phyloP scores from a whole-genome alignment of 2,113 vertebrate genomes.

The Oplegnathus fasciatus region DNA sequence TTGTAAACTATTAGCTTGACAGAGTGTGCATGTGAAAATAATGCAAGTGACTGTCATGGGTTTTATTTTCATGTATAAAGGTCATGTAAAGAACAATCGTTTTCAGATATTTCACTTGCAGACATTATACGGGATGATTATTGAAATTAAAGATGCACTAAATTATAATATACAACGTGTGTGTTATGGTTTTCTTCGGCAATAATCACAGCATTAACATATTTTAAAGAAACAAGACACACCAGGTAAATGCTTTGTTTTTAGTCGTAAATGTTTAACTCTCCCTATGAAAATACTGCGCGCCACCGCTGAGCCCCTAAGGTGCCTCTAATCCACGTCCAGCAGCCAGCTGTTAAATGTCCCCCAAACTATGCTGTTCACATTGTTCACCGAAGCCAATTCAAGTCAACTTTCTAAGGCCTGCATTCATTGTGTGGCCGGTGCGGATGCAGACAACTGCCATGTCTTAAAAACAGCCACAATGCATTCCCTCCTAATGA shows the following conservation, averaged over 20 bases:
- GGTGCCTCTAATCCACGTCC: constrained; percentile 82
- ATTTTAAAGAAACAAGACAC: constrained; percentile 25
- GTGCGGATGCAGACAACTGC: constrained; percentile 78
- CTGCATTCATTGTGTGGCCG: constrained; percentile 80
- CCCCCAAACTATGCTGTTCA: constrained; percentile 76
- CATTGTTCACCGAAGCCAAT: constrained; percentile 83
- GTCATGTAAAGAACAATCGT: constrained; percentile 69
- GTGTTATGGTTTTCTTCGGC: neutral
- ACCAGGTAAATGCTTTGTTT: constrained; percentile 44
- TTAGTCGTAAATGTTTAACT: constrained; percentile 36
- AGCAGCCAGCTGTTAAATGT: constrained; percentile 79
- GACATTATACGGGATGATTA: constrained; percentile 68
- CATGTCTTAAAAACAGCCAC: constrained; percentile 87
- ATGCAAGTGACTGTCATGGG: constrained; percentile 43
- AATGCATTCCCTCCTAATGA: constrained; percentile 86
- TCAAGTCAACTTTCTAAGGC: constrained; percentile 86
- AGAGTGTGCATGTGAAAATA: constrained; percentile 63
- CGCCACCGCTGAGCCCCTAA: constrained; percentile 63
- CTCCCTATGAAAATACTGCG: constrained; percentile 49
- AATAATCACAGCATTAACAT: neutral
- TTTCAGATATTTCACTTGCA: constrained; percentile 61
- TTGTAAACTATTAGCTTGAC: constrained; percentile 57
- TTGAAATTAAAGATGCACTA: constrained; percentile 78
- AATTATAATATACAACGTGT: constrained; percentile 58
- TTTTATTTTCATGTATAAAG: constrained; percentile 65